A percentile compares a stretch with the other conserved stretches of the same genome.
Evolutionary conservation across 2,888 invertebrate species (phyloP).

Genomic region (Octonoba sinensis): DNA sequence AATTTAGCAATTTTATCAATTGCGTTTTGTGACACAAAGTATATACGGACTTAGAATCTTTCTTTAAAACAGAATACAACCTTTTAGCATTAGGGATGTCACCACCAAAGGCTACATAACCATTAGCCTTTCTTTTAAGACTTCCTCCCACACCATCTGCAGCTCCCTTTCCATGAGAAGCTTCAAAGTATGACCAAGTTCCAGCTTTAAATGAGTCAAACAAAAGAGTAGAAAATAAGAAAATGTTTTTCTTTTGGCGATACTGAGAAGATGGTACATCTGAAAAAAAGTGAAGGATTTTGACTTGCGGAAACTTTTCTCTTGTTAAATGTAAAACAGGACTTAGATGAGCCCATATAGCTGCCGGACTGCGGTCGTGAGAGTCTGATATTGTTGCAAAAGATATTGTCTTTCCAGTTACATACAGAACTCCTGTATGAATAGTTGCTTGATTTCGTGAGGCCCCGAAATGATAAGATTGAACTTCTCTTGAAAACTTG

Average conservation of each 20-base stretch:
- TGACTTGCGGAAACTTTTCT: not conserved
- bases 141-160: slow-evolving; percentile 1
- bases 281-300: not conserved
- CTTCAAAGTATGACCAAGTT: not conserved
- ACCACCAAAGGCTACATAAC: not conserved
- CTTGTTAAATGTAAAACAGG: not conserved
- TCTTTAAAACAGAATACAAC: not conserved
- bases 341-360: slow-evolving; percentile 1
- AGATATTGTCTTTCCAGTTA: not conserved
- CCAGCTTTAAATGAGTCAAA: not conserved
- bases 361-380: not conserved
- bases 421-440: slow-evolving; percentile 3
- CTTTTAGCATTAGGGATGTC: not conserved
- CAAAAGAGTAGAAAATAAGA: not conserved
- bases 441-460: not conserved
- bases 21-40: not conserved
- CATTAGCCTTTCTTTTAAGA: slow-evolving; percentile 11
- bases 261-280: not conserved
- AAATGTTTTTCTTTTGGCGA: not conserved
- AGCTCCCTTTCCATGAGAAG: not conserved
- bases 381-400: not conserved
- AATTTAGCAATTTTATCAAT: not conserved
- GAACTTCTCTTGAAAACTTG: not conserved
- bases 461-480: not conserved
- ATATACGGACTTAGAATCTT: not conserved